Percentiles rank a stretch among this genome's conserved stretches.
These are phyloP conservation scores for Meloidogyne hapla DNA, from an alignment of 1,140 invertebrate species.

Conservation along the genomic window DNA sequence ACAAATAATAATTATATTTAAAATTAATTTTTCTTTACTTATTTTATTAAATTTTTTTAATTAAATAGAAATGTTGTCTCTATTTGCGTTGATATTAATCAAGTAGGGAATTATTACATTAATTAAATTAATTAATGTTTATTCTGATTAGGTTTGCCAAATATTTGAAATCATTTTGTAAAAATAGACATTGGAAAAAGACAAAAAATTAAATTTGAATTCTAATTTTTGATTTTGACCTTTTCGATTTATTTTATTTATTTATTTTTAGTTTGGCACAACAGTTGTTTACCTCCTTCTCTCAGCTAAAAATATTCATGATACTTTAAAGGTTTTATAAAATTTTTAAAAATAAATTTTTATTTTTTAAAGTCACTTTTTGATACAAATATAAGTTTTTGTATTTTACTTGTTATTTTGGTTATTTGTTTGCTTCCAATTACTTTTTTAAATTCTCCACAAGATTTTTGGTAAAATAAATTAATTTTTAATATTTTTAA, in stretches of 20 bases:
- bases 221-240: too few relatives aligned
- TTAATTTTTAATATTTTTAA: conserved; percentile 66
- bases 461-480: conserved; percentile 72
- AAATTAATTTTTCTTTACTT: too few relatives aligned
- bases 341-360: conserved; percentile 62
- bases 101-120: conserved; percentile 67
- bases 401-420: conserved; percentile 72
- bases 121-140: too few relatives aligned
- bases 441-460: conserved; percentile 74
- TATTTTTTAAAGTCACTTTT: conserved; percentile 69
- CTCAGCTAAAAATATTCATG: conserved; percentile 69
- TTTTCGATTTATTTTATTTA: conserved; percentile 71
- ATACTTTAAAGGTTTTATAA: conserved; percentile 68
- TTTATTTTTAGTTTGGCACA: conserved; percentile 72
- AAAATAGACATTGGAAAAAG: conserved; percentile 74
- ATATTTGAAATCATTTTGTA: too few relatives aligned
- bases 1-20: too few relatives aligned
- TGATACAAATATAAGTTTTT: conserved; percentile 68
- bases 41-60: too few relatives aligned
- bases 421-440: conserved; percentile 70
- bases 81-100: conserved; percentile 69
- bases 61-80: conserved; percentile 69
- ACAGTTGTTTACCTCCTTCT: conserved; percentile 75
- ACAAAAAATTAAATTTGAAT: too few relatives aligned
- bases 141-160: too few relatives aligned